Percentiles rank a stretch among this genome's conserved stretches.
Conservation (phyloP, 2,113 vertebrate species). For the cattle (Bos taurus) region DNA sequence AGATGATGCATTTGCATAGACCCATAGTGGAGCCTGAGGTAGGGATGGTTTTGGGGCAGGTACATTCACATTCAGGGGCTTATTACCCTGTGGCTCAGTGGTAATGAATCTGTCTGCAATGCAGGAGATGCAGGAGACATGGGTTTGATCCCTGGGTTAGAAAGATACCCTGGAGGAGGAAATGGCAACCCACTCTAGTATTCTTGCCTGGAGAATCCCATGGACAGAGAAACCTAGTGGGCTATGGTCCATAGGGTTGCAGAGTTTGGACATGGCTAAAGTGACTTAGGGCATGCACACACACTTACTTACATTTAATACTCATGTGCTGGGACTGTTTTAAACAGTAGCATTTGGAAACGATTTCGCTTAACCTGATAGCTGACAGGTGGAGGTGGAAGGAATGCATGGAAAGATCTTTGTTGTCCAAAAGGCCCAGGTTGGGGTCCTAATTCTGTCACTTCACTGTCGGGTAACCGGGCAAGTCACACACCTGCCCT, state of each 20-base stretch:
- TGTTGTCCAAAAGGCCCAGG: background rate
- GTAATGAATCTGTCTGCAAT: background rate
- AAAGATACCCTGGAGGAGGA: background rate
- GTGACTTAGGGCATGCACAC: background rate
- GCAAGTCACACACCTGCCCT: background rate
- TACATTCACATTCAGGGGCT: background rate
- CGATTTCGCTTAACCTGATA: background rate
- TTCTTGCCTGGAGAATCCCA: background rate
- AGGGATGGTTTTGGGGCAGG: background rate
- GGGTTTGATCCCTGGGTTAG: background rate
- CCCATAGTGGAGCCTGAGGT: background rate
- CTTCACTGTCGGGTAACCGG: too few species aligned
- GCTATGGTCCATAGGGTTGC: background rate
- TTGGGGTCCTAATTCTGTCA: background rate
- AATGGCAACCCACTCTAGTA: background rate
- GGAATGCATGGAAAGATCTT: background rate
- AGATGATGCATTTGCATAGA: background rate
- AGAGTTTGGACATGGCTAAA: background rate
- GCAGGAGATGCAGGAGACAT: background rate
- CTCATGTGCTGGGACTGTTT: background rate
- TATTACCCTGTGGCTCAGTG: background rate
- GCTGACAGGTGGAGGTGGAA: background rate
- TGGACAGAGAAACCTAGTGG: accelerated
- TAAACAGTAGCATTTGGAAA: background rate
- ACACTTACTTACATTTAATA: background rate